These are phyloP conservation scores for Lepeophtheirus nordmannii DNA, from an alignment of 2,888 invertebrate species.

Conservation along the genomic window DNA sequence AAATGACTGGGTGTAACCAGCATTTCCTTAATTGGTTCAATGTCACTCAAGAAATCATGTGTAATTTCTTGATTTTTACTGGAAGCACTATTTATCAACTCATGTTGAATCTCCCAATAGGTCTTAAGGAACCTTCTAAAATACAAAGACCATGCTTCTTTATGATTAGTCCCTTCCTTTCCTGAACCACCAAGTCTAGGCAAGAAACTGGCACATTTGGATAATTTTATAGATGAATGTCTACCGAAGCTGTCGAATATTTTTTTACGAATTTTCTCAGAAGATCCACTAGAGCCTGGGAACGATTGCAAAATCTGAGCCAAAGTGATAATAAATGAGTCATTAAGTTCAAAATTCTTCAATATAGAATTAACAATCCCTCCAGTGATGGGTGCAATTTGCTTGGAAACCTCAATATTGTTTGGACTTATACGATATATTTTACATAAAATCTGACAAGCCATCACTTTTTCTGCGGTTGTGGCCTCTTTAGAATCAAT, in stretches of 20 bases:
- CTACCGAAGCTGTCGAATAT: background rate
- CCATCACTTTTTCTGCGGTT: background rate
- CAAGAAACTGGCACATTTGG: background rate
- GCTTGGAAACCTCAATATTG: background rate
- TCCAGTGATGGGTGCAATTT: background rate
- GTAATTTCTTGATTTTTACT: background rate
- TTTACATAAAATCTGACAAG: background rate
- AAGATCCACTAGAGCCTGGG: slow-evolving; percentile 1
- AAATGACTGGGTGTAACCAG: background rate
- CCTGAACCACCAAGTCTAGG: slow-evolving; percentile 11
- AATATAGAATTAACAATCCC: background rate
- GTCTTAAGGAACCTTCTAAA: background rate
- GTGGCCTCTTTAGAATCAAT: slow-evolving; percentile 2
- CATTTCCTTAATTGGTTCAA: background rate
- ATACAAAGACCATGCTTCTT: background rate
- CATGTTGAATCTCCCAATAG: background rate
- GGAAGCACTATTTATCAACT: background rate
- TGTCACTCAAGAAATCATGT: background rate
- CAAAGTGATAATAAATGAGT: background rate
- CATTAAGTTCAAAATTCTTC: background rate
- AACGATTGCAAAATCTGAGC: background rate
- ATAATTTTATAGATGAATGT: background rate
- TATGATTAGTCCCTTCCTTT: slow-evolving; percentile 16
- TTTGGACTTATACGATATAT: no score
- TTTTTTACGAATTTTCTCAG: background rate